Evolutionary conservation across 1,140 invertebrate species (phyloP), one percentile per base, ranked within the genome.

Genomic region (Heliothis virescens): DNA sequence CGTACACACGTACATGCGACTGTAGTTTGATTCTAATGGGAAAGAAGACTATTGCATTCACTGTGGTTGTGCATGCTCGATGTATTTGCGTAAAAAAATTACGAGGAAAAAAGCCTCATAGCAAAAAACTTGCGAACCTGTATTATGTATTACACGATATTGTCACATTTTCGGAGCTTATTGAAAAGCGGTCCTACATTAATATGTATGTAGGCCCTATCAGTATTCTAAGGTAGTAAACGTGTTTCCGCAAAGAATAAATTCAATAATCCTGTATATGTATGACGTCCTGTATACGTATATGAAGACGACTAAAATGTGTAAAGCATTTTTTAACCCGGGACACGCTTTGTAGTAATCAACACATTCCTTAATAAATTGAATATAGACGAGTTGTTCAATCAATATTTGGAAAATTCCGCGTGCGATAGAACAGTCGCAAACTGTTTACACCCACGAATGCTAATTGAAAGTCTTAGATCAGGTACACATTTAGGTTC

Each of bases 181-280:
- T 41, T 41, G 34, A 41, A 41, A 9, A 59, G 10, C 21, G 12
- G 26, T 4, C 2, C 12, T 26, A 29, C 57, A 26, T 13, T 3
- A 26, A 60, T 60, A 26, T 60, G 63, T 48, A 48, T 41, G 16
- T 9, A 67, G 55, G 10, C 34, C 26, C 18, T 52, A 50, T 71
- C 48, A 52, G 48, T 71, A 69, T 69, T 71, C 18, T 10, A 71
- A 15, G 67, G 21, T 11, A 53, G 65, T n/a, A 52, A 69, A 29
- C 26, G 21, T 52, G n/a, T 71, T 69, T 71, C 48, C 12, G 67
- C 13, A 50, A 52, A 71, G 16, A 71, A 53, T 50, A 52, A 71
- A 71, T 71, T 52, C 67, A 71, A 71, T 71, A 71, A 52, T 26
- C 47, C 48, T 21, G 48, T 67, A 13, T 29, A 69, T 69, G 12